These are phyloP conservation scores for Campoplex nolae DNA, from an alignment of 2,888 invertebrate species.

Conservation along the genomic window DNA sequence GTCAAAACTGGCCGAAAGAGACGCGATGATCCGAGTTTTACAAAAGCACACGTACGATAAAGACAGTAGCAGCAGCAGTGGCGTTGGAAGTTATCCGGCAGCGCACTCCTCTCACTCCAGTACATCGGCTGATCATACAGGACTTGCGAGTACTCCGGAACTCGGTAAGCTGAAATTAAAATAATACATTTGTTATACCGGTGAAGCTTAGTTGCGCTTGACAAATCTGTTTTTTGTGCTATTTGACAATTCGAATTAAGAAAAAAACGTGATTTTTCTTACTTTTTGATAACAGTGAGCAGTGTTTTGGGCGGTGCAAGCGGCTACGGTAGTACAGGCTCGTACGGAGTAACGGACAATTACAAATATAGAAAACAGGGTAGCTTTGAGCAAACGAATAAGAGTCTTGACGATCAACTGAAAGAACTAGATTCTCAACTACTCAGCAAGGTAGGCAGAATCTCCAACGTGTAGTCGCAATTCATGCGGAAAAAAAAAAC, in stretches of 20 bases:
- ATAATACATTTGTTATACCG: background rate
- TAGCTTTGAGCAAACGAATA: conserved; percentile 90
- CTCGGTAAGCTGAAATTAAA: conserved; percentile 75
- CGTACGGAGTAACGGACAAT: conserved; percentile 87
- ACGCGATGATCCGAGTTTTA: conserved; percentile 95
- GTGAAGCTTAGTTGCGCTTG: background rate
- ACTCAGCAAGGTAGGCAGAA: conserved; percentile 86
- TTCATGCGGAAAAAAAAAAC: conserved; percentile 45
- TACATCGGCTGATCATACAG: conserved; percentile 82
- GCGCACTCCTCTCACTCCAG: conserved; percentile 83
- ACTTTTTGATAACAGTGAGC: conserved; percentile 84
- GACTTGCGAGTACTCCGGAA: conserved; percentile 81
- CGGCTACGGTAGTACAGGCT: conserved; percentile 86
- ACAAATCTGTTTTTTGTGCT: no score
- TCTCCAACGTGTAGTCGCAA: conserved; percentile 77
- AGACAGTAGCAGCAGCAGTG: conserved; percentile 86
- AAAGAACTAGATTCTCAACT: conserved; percentile 93
- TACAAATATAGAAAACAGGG: conserved; percentile 86
- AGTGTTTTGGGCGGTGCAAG: conserved; percentile 87
- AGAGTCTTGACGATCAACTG: conserved; percentile 92
- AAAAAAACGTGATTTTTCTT: background rate
- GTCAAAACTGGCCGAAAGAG: conserved; percentile 94
- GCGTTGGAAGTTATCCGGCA: conserved; percentile 86
- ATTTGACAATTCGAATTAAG: no score
- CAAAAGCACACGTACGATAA: conserved; percentile 92